phyloP scores from a whole-genome alignment of 2,888 invertebrate genomes.

The Allophyes oxyacanthae region DNA sequence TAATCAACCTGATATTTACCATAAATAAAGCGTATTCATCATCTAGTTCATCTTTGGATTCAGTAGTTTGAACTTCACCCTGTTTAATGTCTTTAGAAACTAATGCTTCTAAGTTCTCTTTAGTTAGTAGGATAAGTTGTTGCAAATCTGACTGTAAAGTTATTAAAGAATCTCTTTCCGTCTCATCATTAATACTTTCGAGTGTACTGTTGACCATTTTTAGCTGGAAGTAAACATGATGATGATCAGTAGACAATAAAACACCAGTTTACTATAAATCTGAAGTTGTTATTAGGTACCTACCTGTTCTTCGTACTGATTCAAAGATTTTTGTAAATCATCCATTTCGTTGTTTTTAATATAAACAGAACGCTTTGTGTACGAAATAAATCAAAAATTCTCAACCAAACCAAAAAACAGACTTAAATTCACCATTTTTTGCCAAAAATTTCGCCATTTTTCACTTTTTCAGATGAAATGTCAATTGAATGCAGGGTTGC shows the following conservation, averaged over 20 bases:
- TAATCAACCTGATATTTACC: constrained; percentile 79
- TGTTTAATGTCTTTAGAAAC: constrained; percentile 35
- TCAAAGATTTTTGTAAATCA: constrained; percentile 74
- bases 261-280: too few relatives aligned
- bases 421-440: too few relatives aligned
- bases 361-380: too few relatives aligned
- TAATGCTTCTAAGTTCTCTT: constrained; percentile 87
- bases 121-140: constrained; percentile 92
- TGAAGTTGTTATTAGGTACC: neutral
- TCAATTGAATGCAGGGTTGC: too few relatives aligned
- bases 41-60: constrained; percentile 70
- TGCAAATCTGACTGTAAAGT: constrained; percentile 90
- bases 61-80: constrained; percentile 24
- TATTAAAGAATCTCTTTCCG: constrained; percentile 88
- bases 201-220: constrained; percentile 90
- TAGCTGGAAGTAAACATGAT: constrained; percentile 80
- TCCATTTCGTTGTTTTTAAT: constrained; percentile 64
- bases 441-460: too few relatives aligned
- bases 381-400: too few relatives aligned
- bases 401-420: too few relatives aligned
- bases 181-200: constrained; percentile 76
- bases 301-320: constrained; percentile 83
- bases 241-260: neutral
- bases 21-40: constrained; percentile 92
- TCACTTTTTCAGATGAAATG: too few relatives aligned